A percentile compares a stretch with the other conserved stretches of the same genome.
Evolutionary conservation across 2,113 vertebrate species (phyloP).

Genomic region (Sakesphorus luctuosus): DNA sequence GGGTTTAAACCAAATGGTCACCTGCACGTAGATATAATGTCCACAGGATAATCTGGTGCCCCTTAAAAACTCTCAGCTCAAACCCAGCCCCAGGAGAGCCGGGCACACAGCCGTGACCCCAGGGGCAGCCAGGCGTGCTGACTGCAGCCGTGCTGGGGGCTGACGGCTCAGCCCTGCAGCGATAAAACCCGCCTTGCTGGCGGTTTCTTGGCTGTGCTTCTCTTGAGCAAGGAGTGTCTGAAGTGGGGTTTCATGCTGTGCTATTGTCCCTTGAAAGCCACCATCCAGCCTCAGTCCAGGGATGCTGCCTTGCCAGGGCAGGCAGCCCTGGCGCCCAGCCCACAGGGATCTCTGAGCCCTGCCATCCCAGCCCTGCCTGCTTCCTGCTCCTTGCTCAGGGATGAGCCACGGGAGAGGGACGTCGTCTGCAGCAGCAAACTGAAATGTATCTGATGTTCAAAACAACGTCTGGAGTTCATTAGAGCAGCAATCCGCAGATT

Average conservation of each 20-base stretch:
- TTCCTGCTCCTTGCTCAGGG: fast-evolving
- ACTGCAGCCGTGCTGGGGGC: fast-evolving
- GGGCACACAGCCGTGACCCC: fast-evolving
- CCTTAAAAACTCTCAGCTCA: neutral
- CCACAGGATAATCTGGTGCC: neutral
- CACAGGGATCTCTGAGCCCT: neutral
- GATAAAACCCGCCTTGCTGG: neutral
- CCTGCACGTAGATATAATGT: neutral
- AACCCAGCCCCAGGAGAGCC: neutral
- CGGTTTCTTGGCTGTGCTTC: neutral
- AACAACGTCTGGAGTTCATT: conserved; percentile 56
- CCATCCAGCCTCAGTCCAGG: neutral
- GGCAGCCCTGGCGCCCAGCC: neutral
- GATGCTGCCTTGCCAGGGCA: fast-evolving
- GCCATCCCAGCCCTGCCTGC: neutral
- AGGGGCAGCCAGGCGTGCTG: neutral
- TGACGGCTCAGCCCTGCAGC: neutral
- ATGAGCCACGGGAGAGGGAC: neutral
- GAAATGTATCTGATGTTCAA: neutral
- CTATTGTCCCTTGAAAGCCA: neutral
- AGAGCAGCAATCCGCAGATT: conserved; percentile 31
- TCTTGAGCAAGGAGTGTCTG: neutral
- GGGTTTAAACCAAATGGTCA: neutral
- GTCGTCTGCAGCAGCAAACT: neutral
- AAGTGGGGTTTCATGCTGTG: neutral